Percentiles rank a stretch among this genome's conserved stretches.
phyloP scores from a whole-genome alignment of 2,888 invertebrate species.

The Iphiclides podalirius region DNA sequence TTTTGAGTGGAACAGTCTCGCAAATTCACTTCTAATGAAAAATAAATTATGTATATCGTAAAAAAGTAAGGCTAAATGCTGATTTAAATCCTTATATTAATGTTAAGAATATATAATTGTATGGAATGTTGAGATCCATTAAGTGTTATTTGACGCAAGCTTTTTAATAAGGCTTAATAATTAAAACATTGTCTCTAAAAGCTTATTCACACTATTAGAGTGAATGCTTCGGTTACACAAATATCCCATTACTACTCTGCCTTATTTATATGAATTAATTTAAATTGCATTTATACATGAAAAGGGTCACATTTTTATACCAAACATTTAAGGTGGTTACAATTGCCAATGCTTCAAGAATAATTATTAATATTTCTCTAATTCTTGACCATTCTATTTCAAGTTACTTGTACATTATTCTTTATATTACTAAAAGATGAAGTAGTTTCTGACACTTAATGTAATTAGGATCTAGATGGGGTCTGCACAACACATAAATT shows the following conservation, averaged over 20 bases:
- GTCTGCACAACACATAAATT: too few relatives aligned
- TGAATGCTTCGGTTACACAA: constrained; percentile 1
- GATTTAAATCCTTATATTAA: not conserved
- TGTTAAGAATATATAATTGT: not conserved
- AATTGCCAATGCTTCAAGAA: not conserved
- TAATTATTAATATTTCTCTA: not conserved
- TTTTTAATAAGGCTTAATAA: not conserved
- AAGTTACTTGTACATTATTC: not conserved
- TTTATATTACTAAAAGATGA: not conserved
- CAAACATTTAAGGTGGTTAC: not conserved
- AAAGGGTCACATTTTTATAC: not conserved
- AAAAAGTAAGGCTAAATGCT: not conserved
- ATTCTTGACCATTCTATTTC: not conserved
- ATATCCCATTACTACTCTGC: not conserved
- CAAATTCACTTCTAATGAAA: too few relatives aligned
- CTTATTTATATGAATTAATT: not conserved
- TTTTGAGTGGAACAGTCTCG: too few relatives aligned
- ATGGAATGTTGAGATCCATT: not conserved
- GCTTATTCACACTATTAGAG: not conserved
- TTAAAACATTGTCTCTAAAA: not conserved
- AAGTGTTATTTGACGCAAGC: not conserved
- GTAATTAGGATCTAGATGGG: too few relatives aligned
- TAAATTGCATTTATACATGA: not conserved
- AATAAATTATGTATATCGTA: not conserved
- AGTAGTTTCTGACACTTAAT: too few relatives aligned